Base-by-base conservation (phyloP, 2,797 vertebrate genomes). In the Platalea minor region DNA sequence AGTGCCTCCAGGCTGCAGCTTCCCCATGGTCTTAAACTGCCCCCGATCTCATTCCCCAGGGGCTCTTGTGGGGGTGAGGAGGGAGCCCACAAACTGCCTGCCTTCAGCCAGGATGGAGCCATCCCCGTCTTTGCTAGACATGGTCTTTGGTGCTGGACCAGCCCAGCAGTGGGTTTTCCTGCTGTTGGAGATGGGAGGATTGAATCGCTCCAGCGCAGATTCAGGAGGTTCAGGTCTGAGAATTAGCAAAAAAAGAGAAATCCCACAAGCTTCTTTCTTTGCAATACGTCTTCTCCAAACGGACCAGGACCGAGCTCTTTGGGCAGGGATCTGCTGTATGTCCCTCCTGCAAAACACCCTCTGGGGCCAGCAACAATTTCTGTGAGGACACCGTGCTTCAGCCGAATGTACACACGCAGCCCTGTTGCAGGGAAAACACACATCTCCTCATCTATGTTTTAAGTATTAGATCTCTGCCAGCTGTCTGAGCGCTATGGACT, bases 281-380 rank as follows among this genome's bases (percentile, higher is more conserved):
- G 35, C 28, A 48, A 23, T 23, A 45, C 1, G 1, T 29, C 37
- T 60, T 21, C 37, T 56, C 45, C 41, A 57, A 69, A 67, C 0
- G 8, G n/a, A 35, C 10, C 0, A 2, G 21, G 12, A 17, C n/a
- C 0, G 3, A 57, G 64, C 25, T 51, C 8, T 48, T 51, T 1
- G 3, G 61, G 41, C 35, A 85, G 28, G 48, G 61, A 74, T 48
- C 56, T 85, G 37, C 54, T 54, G 63, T 2, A 7, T 1, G 4
- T 83, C 33, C 39, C 48, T 74, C 56, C 51, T 77, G 29, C 37
- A n/a, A 59, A 80, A 29, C 37, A 76, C 39, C 20, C 20, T 24
- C 64, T 20, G 41, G 11, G 39, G 16, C 29, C 46, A 92, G 41
- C 24, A 85, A 11, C 1, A 2, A 9, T n/a, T 43, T 37, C 26